phyloP scores from a whole-genome alignment of 2,113 vertebrate species.

The Panurus biarmicus region DNA sequence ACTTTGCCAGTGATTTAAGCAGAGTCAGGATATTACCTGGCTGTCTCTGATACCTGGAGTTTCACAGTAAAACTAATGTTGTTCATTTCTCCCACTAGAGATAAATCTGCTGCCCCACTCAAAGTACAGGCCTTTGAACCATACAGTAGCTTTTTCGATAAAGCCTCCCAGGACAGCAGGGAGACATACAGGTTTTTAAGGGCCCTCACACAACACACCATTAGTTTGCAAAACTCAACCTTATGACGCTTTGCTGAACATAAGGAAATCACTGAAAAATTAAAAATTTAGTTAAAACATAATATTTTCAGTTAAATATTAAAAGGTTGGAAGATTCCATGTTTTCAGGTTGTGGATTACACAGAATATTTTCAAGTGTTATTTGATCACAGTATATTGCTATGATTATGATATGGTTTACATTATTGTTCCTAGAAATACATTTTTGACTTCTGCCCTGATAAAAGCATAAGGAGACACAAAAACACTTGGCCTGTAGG shows the following conservation, averaged over 20 bases:
- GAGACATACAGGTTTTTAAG: neutral
- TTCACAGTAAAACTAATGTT: neutral
- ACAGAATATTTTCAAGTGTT: neutral
- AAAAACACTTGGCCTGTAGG: neutral
- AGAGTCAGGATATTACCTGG: conserved; percentile 17
- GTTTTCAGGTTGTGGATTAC: neutral
- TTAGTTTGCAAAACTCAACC: neutral
- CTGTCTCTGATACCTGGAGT: neutral
- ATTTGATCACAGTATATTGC: neutral
- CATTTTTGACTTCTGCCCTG: neutral
- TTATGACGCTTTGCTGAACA: neutral
- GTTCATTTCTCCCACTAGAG: neutral
- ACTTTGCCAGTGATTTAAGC: conserved; percentile 8
- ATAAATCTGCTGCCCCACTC: neutral
- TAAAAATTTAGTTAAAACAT: neutral
- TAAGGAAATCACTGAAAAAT: neutral
- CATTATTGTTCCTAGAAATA: neutral
- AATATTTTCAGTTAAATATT: neutral
- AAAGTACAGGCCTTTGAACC: neutral
- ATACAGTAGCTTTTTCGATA: neutral
- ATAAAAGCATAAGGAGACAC: neutral
- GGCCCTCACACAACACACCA: neutral
- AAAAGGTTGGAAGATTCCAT: neutral
- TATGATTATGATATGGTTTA: neutral
- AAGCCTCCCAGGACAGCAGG: neutral